Evolutionary conservation across 2,113 vertebrate genomes (phyloP), one percentile per base, ranked within the genome.

Genomic region (Sialia sialis): DNA sequence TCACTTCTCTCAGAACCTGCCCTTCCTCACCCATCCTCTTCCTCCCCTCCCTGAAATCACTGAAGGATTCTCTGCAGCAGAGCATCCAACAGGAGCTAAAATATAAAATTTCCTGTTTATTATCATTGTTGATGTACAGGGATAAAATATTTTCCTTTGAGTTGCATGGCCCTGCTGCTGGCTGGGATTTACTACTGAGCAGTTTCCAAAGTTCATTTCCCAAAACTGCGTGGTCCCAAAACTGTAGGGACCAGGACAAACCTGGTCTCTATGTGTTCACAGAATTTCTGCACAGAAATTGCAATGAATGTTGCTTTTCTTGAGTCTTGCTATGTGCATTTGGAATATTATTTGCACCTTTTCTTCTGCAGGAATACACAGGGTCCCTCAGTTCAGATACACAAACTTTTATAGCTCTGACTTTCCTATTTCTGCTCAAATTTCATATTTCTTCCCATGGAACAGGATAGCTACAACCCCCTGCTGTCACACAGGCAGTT

Each of bases 371-470:
- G 44, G 17, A 46, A 4, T 25, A 17, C 34, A 13, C 9, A 21
- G 38, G 19, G 13, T 77, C 56, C 44, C 43, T 58, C 49, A 49
- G 1, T 10, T 72, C 0, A 0, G 55, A 12, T 22, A 8, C 11
- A 64, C 49, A 73, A 73, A 23, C 3, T 3, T 66, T 69, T 43
- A 19, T 7, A 51, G 29, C 32, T 41, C 11, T 46, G 27, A 6
- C 7, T 66, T 29, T 68, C 4, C 51, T 55, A 26, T 13, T 21
- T 68, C n/a, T 59, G 22, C 39, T 58, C 67, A 48, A 32, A 2
- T 48, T 88, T 48, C 1, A 0, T 54, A 1, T 58, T 83, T 80
- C 13, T 80, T 43, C 12, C 44, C 23, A 19, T 15, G 38, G 54
- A 75, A 19, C 11, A 54, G 30, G 59, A 39, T 5, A 68, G 63